Conservation (phyloP, 53 echinoderm and acorn worm genomes). For the Zoroaster sp. region DNA sequence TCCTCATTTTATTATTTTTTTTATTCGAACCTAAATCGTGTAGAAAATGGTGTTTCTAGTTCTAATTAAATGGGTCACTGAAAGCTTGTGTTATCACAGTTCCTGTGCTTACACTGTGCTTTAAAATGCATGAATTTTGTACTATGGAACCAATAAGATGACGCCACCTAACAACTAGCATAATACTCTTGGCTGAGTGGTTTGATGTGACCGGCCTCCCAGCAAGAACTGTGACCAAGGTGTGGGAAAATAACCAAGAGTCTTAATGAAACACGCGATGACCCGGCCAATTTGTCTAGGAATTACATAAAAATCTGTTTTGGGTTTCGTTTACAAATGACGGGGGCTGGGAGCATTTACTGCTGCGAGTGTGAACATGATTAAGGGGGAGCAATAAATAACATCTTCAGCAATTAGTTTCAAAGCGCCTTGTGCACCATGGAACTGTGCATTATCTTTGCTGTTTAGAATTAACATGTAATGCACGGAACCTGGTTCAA, state of each 20-base stretch:
- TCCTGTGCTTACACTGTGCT: too few relatives aligned
- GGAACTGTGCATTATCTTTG: too few relatives aligned
- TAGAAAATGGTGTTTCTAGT: too few relatives aligned
- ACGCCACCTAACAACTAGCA: too few relatives aligned
- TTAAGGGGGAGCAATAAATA: slow-evolving; percentile 7
- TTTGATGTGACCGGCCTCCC: not conserved
- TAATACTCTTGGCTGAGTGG: too few relatives aligned
- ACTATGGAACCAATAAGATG: too few relatives aligned
- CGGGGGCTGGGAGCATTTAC: not conserved
- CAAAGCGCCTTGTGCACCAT: not conserved
- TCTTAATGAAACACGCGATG: not conserved
- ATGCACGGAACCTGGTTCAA: not conserved
- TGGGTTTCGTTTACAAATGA: slow-evolving; percentile 1
- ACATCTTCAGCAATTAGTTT: not conserved
- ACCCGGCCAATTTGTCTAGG: not conserved
- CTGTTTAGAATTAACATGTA: not conserved
- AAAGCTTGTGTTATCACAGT: too few relatives aligned
- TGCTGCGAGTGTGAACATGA: slow-evolving; percentile 10
- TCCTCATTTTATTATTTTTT: too few relatives aligned
- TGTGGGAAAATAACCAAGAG: not conserved
- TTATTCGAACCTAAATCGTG: too few relatives aligned
- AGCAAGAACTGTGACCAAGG: not conserved
- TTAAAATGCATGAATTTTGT: too few relatives aligned
- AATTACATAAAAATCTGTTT: not conserved
- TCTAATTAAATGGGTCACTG: too few relatives aligned